Base-by-base conservation (phyloP, 2,888 invertebrate species). In the Catocala sponsa region DNA sequence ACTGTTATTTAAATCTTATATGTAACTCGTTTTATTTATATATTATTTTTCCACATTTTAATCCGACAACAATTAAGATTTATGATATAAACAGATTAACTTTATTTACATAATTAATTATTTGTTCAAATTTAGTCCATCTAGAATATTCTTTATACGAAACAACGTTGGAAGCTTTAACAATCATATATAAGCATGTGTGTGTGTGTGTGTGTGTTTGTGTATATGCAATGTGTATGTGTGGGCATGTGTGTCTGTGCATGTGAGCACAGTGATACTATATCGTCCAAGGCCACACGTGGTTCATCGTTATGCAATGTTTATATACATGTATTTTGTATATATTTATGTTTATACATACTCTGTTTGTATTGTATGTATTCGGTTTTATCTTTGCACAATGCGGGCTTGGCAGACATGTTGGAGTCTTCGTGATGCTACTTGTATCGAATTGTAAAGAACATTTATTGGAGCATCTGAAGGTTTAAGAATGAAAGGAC, bases 211-310 rank as follows among this genome's bases (percentile, higher is more conserved):
- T 67, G 71, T 71, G 56, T 25, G 25, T 25, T 25, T 25, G 6
- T n/a, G 12, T 38, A 25, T 52, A 59, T 33, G 46, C 12, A 46
- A 7, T 52, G 55, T 48, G 56, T 57, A 32, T 55, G 52, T 42
- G 10, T 33, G 4, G 44, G 51, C 12, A 33, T 60, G 51, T 59
- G 5, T 61, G 53, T 61, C 4, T 55, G 42, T 64, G 5, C 25
- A 25, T 25, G 59, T 68, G 68, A 68, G 55, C 47, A 65, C 48
- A 65, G 55, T 13, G 58, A 69, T 74, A 70, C 47, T 68, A 62
- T 68, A 66, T 69, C 62, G 65, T 25, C 10, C 78, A 75, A 73
- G 76, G 76, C 53, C 76, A 59, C 76, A 73, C 76, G 76, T 75
- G 76, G 53, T 46, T 12, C 41, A 41, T 33, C 10, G 51, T 78